Evolutionary conservation across 2,113 vertebrate species (phyloP).

Genomic region (Hyla sarda): DNA sequence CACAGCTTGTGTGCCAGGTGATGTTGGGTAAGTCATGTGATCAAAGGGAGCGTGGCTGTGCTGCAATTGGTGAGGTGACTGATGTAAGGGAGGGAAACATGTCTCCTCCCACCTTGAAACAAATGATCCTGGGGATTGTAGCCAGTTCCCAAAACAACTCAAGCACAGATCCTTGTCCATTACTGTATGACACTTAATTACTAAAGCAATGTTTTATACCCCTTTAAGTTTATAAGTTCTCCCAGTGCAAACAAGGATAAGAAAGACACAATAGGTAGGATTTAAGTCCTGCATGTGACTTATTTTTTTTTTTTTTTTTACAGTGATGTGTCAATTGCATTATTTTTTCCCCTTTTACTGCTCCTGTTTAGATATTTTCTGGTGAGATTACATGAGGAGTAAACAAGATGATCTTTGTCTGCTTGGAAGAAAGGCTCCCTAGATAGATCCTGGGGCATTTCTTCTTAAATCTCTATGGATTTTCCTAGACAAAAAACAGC

Average conservation of each 20-base stretch:
- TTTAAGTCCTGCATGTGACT: background rate
- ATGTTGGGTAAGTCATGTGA: too few species aligned
- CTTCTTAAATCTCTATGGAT: background rate
- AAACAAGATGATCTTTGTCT: slow-evolving; percentile 12
- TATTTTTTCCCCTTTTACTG: background rate
- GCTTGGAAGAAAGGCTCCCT: background rate
- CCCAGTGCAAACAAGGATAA: background rate
- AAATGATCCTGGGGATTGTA: too few species aligned
- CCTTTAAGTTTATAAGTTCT: too few species aligned
- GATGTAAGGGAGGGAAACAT: too few species aligned
- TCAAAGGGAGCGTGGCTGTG: too few species aligned
- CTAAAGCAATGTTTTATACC: too few species aligned
- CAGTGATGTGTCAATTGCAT: background rate
- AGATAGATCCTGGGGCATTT: background rate
- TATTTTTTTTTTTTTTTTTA: background rate
- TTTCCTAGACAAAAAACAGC: slow-evolving; percentile 16
- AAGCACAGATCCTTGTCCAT: too few species aligned
- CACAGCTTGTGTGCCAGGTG: too few species aligned
- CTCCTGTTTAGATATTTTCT: slow-evolving; percentile 9
- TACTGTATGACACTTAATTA: too few species aligned
- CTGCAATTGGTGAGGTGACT: too few species aligned
- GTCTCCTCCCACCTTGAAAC: too few species aligned
- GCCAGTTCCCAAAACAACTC: too few species aligned
- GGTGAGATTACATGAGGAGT: background rate
- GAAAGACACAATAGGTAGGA: background rate